Evolutionary conservation across 2,113 vertebrate genomes (phyloP), one percentile per base, ranked within the genome.

Genomic region (Limnothrissa miodon): DNA sequence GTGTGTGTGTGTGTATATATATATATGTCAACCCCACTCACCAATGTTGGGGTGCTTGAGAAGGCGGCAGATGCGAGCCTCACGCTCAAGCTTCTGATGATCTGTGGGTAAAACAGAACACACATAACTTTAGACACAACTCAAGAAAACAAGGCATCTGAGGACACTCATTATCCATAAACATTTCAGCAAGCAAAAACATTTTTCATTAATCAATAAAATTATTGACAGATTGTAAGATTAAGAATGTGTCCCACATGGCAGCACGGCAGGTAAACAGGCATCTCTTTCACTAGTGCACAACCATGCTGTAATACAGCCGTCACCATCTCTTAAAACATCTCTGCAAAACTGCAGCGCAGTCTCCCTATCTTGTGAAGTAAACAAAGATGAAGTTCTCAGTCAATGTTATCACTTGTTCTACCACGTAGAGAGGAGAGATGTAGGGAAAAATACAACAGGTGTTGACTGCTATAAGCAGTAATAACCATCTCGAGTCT

Each of bases 41-140:
- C 92, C 92, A 78, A 93, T 93, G 89, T 93, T 93, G 74, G 91
- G 89, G 87, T 93, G 92, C 85, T 93, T 93, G 39, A 93, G 91
- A 87, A 93, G 90, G 81, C 92, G 92, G 81, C 92, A 93, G 84
- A 93, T 93, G 86, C 91, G 90, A 0, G 92, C 92, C 86, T 93
- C 92, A 9, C 92, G 91, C 21, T 93, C 92, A 83, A 93, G 83
- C 86, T 93, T 93, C 90, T 93, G 92, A 80, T 93, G 92, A 91
- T 93, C 92, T 93, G 88, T 53, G 56, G 44, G 82, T 10, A 88
- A 42, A 79, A 66, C 74, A 81, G 45, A 79, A 39, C n/a, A 78
- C 42, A 74, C 29, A 74, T 3, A 29, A 66, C 29, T 17, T 29
- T 4, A 17, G 10, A 74, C 10, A 17, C 29, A 74, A 10, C 66